Base-by-base conservation (phyloP, 2,888 invertebrate species). In the Leptura quadrifasciata region DNA sequence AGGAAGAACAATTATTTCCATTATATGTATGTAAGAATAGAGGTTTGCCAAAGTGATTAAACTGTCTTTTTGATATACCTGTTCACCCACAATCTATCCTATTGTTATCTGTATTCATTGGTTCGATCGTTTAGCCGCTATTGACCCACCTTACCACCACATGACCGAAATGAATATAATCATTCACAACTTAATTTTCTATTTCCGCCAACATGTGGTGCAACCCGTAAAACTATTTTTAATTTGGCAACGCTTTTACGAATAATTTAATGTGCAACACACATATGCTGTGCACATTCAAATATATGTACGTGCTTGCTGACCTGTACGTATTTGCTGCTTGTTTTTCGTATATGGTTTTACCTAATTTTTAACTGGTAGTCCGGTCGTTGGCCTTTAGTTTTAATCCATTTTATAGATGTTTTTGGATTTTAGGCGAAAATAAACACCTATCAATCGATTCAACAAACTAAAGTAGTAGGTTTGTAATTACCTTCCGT, bases 41-140 rank as follows among this genome's bases (percentile, higher is more conserved):
- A 65, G 52, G 52, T 63, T 17, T 0, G n/a, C 21, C 20, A 9
- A 21, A 20, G 9, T 57, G 9, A 2, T 57, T 57, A 47, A 12
- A 47, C 5, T 47, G 15, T 15, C 47, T 20, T 20, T 57, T 18
- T 24, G 21, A n/a, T 6, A 12, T 27, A 3, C 27, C 60, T n/a
- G 27, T n/a, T 60, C 60, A 60, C 60, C 60, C 60, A 60, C 60
- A 60, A 60, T n/a, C 24, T n/a, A n/a, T 60, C 21, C 27, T 27
- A 31, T 27, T 17, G 60, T 21, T 24, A 15, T 21, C 9, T 27
- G 60, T 24, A 17, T 31, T 27, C 27, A 27, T 60, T 27, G 60
- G 31, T 21, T 17, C 27, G 60, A 47, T 47, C 47, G 17, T 47
- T 47, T 47, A 47, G 47, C n/a, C 47, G 47, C 47, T n/a, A 60